Evolutionary conservation across 2,113 vertebrate genomes (phyloP).

Genomic region (Sapayoa aenigma): DNA sequence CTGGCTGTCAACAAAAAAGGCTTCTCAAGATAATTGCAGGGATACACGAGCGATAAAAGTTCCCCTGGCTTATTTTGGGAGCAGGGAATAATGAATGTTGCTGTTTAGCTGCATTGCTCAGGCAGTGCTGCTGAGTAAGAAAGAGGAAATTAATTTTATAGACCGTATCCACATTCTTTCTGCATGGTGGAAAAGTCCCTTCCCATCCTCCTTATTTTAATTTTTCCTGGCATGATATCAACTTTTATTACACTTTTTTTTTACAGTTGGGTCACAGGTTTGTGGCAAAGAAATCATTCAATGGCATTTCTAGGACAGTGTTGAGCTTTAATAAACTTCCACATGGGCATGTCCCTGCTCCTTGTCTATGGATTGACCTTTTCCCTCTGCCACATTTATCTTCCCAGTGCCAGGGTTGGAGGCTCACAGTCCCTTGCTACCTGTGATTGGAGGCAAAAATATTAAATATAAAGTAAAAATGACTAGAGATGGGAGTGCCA

Average conservation of each 20-base stretch:
- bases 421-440: background rate
- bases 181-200: constrained; percentile 19
- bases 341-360: rapidly evolving
- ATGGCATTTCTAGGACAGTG: background rate
- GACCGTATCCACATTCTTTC: background rate
- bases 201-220: background rate
- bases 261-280: background rate
- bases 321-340: background rate
- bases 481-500: rapidly evolving
- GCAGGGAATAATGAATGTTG: background rate
- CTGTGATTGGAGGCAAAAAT: rapidly evolving
- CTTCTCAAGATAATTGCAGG: constrained; percentile 31
- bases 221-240: background rate
- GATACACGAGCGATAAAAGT: background rate
- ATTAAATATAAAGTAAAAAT: background rate
- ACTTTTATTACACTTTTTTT: background rate
- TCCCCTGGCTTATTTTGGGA: constrained; percentile 5
- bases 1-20: background rate
- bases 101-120: background rate
- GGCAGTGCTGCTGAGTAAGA: background rate
- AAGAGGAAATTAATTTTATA: constrained; percentile 56
- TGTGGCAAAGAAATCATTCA: background rate
- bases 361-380: background rate
- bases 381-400: background rate
- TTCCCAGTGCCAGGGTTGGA: background rate